These are phyloP conservation scores for Tetrao urogallus DNA, from an alignment of 2,113 vertebrate genomes.

Conservation along the genomic window DNA sequence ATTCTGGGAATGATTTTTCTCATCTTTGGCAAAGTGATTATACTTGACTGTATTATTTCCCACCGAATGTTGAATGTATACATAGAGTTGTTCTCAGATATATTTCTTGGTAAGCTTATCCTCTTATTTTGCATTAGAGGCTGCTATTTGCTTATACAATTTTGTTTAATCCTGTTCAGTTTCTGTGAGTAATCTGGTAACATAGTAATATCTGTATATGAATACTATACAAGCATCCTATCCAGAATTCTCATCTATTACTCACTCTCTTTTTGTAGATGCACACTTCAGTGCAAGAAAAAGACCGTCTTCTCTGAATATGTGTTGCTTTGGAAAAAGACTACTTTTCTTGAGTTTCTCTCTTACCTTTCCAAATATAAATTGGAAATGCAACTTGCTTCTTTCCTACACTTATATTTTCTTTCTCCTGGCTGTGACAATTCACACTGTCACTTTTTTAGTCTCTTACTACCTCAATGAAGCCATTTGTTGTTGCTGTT, in stretches of 20 bases:
- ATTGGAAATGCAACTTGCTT: background rate
- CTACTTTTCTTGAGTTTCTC: background rate
- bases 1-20: background rate
- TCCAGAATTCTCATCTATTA: background rate
- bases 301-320: background rate
- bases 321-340: background rate
- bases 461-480: background rate
- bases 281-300: background rate
- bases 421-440: background rate
- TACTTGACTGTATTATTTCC: background rate
- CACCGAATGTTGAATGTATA: background rate
- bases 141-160: background rate
- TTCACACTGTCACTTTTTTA: background rate
- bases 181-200: background rate
- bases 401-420: background rate
- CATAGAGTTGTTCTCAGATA: background rate
- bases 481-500: background rate
- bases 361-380: background rate
- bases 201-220: background rate
- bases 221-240: background rate
- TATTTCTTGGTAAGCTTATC: background rate
- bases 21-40: background rate
- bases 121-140: background rate
- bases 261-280: background rate
- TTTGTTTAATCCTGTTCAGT: background rate